Percentiles rank a stretch among this genome's conserved stretches.
Evolutionary conservation across 1,140 invertebrate genomes (phyloP).

Genomic region (Adelges cooleyi): DNA sequence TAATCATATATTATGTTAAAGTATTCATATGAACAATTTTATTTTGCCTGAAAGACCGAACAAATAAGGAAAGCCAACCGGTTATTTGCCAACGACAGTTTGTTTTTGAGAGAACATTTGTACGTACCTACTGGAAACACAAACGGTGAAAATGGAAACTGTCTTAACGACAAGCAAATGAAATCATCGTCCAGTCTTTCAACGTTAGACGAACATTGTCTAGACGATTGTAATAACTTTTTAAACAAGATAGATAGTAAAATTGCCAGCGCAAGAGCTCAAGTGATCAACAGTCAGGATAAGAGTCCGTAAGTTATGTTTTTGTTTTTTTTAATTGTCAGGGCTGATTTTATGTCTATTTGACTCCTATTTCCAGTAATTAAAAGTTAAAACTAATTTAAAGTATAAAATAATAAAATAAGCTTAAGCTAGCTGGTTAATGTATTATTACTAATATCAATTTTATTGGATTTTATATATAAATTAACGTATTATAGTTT

Average conservation of each 20-base stretch:
- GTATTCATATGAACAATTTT: no score
- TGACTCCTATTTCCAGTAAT: no score
- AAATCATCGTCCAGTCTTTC: not conserved
- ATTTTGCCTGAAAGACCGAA: constrained; percentile 50
- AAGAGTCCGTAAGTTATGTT: constrained; percentile 73
- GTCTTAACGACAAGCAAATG: not conserved
- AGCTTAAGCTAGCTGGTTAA: no score
- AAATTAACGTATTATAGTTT: no score
- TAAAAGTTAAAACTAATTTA: no score
- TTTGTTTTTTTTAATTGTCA: no score
- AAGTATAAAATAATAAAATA: no score
- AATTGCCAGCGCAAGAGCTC: constrained; percentile 69
- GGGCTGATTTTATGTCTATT: no score
- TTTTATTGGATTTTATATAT: no score
- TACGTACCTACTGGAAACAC: constrained; percentile 32
- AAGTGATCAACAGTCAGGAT: constrained; percentile 66
- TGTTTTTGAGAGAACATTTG: constrained; percentile 38
- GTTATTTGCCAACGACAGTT: constrained; percentile 77
- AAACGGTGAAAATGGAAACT: not conserved
- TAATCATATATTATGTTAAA: not conserved
- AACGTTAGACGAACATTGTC: constrained; percentile 28
- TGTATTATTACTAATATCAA: no score
- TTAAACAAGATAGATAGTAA: constrained; percentile 75
- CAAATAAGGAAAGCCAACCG: constrained; percentile 77
- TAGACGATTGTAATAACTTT: constrained; percentile 59